Evolutionary conservation across 2,888 invertebrate genomes (phyloP), one percentile per base, ranked within the genome.

Genomic region (Zele albiditarsus): DNA sequence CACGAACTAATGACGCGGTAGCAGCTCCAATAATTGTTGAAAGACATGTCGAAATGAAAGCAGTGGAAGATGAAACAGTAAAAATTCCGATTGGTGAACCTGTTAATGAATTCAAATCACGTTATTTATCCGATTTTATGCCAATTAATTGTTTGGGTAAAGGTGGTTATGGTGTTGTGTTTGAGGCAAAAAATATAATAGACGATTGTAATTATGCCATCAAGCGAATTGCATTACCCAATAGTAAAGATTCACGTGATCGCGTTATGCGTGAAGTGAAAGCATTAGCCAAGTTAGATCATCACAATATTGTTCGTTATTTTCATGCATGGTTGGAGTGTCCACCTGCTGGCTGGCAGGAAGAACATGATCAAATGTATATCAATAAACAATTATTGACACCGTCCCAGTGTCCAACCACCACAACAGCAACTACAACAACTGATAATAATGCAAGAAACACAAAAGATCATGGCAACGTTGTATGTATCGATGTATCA

Each of bases 141-240:
- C 93, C 95, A 31, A 90, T 97, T 38, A 91, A 93, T 78, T 95
- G 96, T 81, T 90, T 97, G 20, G 97, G 97, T 0, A 93, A 93
- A 82, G 99, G 99, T 25, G 99, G 98, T 0, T 99, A 98, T 89
- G 99, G 99, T 0, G 94, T 98, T 2, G 99, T 99, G 0, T 98
- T 98, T 88, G 96, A 98, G 88, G 98, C 96, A 0, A 94, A 93
- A 86, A 98, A 98, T 88, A 97, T 96, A 88, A 94, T 98, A 74
- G 99, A 99, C 87, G 97, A 98, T 84, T 95, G 96, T 82, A 93
- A 93, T 77, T 99, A 99, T 90, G 99, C 99, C 6, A 94, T 99
- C 0, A 99, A 99, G 90, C 92, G 98, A 84, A 98, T 98, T 72
- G 93, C 95, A 0, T 89, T 99, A 73, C 96, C 97, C 1, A 94